Evolutionary conservation across 2,113 vertebrate genomes (phyloP).

Genomic region (Platichthys flesus): DNA sequence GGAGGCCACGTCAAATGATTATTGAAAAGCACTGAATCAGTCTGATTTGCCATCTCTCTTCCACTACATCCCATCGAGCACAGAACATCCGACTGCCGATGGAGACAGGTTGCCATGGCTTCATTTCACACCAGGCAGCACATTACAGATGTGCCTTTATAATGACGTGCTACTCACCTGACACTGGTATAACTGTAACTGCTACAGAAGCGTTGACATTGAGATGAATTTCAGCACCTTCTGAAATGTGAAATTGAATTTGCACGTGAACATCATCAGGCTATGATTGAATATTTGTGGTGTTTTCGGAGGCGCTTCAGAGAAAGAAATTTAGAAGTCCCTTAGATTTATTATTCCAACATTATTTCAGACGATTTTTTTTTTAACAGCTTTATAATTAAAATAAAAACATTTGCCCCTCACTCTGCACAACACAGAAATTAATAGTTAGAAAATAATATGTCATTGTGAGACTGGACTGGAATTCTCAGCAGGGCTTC

Average conservation of each 20-base stretch:
- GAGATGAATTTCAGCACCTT: neutral
- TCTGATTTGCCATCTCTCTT: slow-evolving; percentile 22
- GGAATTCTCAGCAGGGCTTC: neutral
- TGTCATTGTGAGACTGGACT: neutral
- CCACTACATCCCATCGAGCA: neutral
- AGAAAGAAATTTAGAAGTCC: neutral
- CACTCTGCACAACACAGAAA: neutral
- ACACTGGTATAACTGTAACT: neutral
- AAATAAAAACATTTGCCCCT: neutral
- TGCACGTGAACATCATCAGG: neutral
- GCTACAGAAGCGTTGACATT: neutral
- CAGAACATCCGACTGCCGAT: neutral
- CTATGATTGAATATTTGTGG: neutral
- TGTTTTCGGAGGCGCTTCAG: too few species aligned
- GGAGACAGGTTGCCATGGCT: neutral
- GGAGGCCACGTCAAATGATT: slow-evolving; percentile 9
- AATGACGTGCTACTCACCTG: neutral
- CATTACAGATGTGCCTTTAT: neutral
- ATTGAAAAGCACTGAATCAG: slow-evolving; percentile 16
- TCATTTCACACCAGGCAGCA: slow-evolving; percentile 1
- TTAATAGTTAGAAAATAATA: neutral
- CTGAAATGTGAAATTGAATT: neutral
- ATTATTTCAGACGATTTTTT: neutral
- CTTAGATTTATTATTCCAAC: neutral
- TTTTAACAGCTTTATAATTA: neutral